Conservation (phyloP, 2,797 vertebrate species). For the Pampus argenteus region DNA sequence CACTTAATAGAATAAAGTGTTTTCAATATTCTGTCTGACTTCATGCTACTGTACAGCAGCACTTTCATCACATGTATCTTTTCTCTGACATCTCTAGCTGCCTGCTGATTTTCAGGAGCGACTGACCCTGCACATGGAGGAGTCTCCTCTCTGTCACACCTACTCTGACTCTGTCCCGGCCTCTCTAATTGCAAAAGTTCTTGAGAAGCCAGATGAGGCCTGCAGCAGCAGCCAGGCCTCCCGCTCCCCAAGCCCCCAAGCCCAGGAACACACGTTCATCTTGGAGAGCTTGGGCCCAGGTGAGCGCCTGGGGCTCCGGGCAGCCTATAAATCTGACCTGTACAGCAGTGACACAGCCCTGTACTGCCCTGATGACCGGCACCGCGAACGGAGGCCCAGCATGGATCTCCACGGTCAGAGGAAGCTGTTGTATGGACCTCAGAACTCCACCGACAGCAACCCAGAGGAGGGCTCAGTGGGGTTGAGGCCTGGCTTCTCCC, state of each 20-base stretch:
- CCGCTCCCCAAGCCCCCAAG: conserved; percentile 88
- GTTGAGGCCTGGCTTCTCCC: conserved; percentile 89
- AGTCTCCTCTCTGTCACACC: conserved; percentile 88
- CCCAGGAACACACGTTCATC: conserved; percentile 87
- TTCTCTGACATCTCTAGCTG: conserved; percentile 81
- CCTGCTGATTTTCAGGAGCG: conserved; percentile 95
- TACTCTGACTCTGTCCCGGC: conserved; percentile 91
- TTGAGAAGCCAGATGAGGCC: conserved; percentile 93
- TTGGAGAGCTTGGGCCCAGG: conserved; percentile 82
- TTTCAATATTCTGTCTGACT: background rate
- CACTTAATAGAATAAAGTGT: background rate
- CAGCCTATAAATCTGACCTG: conserved; percentile 91
- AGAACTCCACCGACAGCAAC: conserved; percentile 94
- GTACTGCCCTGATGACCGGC: conserved; percentile 93
- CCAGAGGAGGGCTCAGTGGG: conserved; percentile 89
- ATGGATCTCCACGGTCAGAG: conserved; percentile 89
- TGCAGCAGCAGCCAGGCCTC: conserved; percentile 89
- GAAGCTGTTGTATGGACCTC: conserved; percentile 88
- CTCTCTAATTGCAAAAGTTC: conserved; percentile 91
- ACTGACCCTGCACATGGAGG: conserved; percentile 92
- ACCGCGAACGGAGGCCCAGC: conserved; percentile 89
- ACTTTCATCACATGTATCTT: conserved; percentile 8
- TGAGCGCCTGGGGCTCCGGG: conserved; percentile 84
- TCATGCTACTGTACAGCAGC: background rate
- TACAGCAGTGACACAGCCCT: conserved; percentile 96